Percentiles rank a stretch among this genome's conserved stretches.
Conservation (phyloP, 2,888 invertebrate genomes). For the Hypselothyrea guttata region DNA sequence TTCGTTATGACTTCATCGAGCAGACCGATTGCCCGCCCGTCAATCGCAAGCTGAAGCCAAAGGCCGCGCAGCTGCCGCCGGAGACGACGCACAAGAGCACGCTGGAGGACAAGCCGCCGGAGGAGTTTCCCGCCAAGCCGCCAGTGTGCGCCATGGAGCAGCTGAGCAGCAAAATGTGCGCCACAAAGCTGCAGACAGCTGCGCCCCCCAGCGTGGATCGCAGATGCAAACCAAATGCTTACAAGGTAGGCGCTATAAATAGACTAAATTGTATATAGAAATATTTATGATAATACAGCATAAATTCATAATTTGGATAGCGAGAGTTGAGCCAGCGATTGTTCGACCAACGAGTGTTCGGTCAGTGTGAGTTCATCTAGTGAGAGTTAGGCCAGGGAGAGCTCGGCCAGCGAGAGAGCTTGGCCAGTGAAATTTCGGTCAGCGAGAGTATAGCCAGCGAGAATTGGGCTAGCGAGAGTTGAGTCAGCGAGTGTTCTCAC, state of each 20-base stretch:
- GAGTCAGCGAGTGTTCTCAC: too few species aligned
- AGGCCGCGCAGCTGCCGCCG: constrained; percentile 44
- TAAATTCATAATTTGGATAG: too few species aligned
- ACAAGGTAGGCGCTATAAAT: constrained; percentile 79
- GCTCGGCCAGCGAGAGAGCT: too few species aligned
- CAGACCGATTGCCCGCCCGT: constrained; percentile 86
- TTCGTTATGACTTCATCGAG: constrained; percentile 83
- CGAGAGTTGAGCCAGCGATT: too few species aligned
- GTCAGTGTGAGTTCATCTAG: too few species aligned
- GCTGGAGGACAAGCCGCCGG: constrained; percentile 77
- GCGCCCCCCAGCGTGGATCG: constrained; percentile 85
- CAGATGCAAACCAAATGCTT: constrained; percentile 85
- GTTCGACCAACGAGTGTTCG: too few species aligned
- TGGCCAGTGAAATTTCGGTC: too few species aligned
- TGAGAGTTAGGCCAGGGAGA: too few species aligned
- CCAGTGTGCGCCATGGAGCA: constrained; percentile 64
- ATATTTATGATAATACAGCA: too few species aligned
- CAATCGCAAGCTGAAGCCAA: constrained; percentile 91
- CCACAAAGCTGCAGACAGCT: constrained; percentile 54
- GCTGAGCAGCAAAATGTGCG: constrained; percentile 57
- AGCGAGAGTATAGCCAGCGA: too few species aligned
- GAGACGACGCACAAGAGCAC: constrained; percentile 31
- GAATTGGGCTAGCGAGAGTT: too few species aligned
- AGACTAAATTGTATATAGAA: too few species aligned
- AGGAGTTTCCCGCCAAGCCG: constrained; percentile 79